phyloP scores from a whole-genome alignment of 2,888 invertebrate species.

The Meteorus colon region DNA sequence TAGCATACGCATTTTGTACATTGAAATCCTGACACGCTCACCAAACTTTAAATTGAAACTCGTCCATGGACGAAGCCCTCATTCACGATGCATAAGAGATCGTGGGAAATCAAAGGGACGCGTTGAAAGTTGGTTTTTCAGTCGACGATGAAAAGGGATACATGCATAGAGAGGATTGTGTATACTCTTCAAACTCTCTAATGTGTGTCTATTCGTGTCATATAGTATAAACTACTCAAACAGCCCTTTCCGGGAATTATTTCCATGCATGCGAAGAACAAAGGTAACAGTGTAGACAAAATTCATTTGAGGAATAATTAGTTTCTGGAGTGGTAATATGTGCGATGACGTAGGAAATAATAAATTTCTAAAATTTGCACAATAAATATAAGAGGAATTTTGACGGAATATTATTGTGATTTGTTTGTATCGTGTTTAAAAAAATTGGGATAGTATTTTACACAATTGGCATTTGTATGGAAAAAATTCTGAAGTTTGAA shows the following conservation, averaged over 20 bases:
- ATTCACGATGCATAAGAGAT: conserved; percentile 28
- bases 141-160: neutral
- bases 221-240: conserved; percentile 48
- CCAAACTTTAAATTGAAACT: conserved; percentile 70
- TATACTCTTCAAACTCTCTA: conserved; percentile 16
- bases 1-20: conserved; percentile 70
- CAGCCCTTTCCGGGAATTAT: neutral
- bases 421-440: too few species aligned
- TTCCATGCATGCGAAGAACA: neutral
- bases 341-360: too few species aligned
- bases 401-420: too few species aligned
- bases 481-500: too few species aligned
- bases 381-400: too few species aligned
- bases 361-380: too few species aligned
- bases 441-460: too few species aligned
- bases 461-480: too few species aligned
- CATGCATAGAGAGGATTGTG: conserved; percentile 11
- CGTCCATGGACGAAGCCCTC: conserved; percentile 49
- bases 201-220: conserved; percentile 36
- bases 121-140: conserved; percentile 8
- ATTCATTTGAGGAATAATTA: too few species aligned
- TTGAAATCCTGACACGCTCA: conserved; percentile 69
- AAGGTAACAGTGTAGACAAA: too few species aligned
- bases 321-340: too few species aligned
- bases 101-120: conserved; percentile 28